These are phyloP conservation scores for Ceratina calcarata DNA, from an alignment of 1,140 invertebrate species.

Conservation along the genomic window DNA sequence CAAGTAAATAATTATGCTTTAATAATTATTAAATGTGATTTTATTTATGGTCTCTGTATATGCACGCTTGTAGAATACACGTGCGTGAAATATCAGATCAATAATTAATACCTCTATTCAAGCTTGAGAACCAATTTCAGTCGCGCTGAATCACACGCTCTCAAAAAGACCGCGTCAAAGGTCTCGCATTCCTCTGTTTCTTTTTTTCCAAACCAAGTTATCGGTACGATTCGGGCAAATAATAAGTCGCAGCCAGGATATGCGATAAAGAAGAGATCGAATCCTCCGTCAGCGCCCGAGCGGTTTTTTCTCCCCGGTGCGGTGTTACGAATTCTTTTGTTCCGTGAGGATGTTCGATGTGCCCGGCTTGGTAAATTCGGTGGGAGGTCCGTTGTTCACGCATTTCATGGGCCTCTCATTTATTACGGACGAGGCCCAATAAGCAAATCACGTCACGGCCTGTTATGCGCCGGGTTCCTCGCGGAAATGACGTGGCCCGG, in stretches of 20 bases:
- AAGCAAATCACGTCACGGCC: slow-evolving; percentile 62
- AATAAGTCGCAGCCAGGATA: background rate
- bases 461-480: slow-evolving; percentile 40
- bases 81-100: background rate
- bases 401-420: slow-evolving; percentile 51
- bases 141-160: background rate
- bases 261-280: slow-evolving; percentile 24
- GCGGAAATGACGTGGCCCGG: slow-evolving; percentile 64
- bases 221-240: slow-evolving; percentile 9
- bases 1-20: no score
- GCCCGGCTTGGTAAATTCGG: slow-evolving; percentile 25
- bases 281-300: background rate
- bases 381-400: slow-evolving; percentile 41
- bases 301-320: background rate
- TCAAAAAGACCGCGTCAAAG: background rate
- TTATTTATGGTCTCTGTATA: no score
- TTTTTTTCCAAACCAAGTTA: background rate
- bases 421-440: slow-evolving; percentile 45
- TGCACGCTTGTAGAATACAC: background rate
- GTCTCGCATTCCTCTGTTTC: background rate
- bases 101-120: background rate
- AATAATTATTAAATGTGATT: no score
- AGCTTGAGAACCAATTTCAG: background rate
- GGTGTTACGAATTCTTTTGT: slow-evolving; percentile 21
- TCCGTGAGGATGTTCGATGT: background rate